Evolutionary conservation across 1,140 invertebrate genomes (phyloP), one percentile per base, ranked within the genome.

Genomic region (Drosophila willistoni): DNA sequence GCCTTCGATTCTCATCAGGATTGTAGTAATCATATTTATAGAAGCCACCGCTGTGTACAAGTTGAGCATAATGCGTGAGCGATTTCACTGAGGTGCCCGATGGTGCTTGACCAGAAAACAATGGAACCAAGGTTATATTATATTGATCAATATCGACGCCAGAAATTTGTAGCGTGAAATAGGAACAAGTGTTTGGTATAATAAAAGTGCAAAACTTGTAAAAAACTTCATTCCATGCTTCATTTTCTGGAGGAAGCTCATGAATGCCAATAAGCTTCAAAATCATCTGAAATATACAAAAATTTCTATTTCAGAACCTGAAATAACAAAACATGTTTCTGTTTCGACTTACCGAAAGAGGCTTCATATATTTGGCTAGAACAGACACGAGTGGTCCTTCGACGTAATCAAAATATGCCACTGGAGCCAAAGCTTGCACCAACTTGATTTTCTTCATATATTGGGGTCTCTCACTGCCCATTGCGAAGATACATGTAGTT

Each of bases 361-460:
- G 34, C n/a, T 39, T 14, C 7, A 13, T 0, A n/a, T 77, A 71
- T 4, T 65, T 71, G 1, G 59, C 7, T 0, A 77, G 6, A 1
- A 68, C 59, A 2, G 61, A 12, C 0, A 71, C 1, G 34, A 73
- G n/a, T 1, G 70, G 66, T 6, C 33, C 51, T 6, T 55, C 36
- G 0, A 74, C 29, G 33, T 77, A n/a, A 3, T 67, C 34, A 14
- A 75, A 87, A 51, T 85, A 93, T 0, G 86, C 92, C 7, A 92
- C 92, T 1, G 96, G 96, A 13, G 94, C 96, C 29, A 96, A 89
- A 4, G 94, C 94, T 60, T 95, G 93, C 93, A 94, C 92, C 39
- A 90, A 90, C 19, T 90, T 92, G n/a, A 95, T 87, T 81, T 96
- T 95, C 25, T 94, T 92, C 80, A 95, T 96, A 68, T 96, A 96